phyloP scores from a whole-genome alignment of 2,797 vertebrate species.

The Hydrolagus colliei region DNA sequence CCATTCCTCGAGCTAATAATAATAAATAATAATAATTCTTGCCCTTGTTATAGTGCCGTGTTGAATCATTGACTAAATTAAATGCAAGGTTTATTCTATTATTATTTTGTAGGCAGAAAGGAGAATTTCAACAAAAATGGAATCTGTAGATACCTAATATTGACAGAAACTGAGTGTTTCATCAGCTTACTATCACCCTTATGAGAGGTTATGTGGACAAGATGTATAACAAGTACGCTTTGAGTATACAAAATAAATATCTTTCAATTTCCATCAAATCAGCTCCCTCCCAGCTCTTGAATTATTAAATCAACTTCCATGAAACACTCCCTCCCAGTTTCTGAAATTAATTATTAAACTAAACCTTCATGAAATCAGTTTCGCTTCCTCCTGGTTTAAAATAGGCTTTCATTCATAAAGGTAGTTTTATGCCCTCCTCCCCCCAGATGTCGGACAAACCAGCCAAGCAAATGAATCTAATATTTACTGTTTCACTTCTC shows the following conservation, averaged over 20 bases:
- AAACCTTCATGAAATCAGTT: slow-evolving; percentile 21
- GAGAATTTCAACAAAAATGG: background rate
- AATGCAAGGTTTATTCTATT: too few species aligned
- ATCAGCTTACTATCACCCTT: background rate
- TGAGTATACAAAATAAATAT: background rate
- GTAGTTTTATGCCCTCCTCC: slow-evolving; percentile 5
- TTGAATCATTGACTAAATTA: too few species aligned
- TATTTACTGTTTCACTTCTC: slow-evolving; percentile 33
- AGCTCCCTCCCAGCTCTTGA: background rate
- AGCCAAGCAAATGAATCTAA: slow-evolving; percentile 16
- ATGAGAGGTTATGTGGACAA: background rate
- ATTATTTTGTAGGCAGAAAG: too few species aligned
- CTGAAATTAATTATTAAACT: slow-evolving; percentile 6
- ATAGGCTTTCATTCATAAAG: slow-evolving; percentile 32
- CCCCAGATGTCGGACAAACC: slow-evolving; percentile 7
- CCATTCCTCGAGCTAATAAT: too few species aligned
- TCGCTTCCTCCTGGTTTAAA: slow-evolving; percentile 19
- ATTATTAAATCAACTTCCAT: slow-evolving; percentile 7
- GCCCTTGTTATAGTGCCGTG: too few species aligned
- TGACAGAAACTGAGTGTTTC: background rate
- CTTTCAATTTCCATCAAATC: background rate
- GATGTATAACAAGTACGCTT: background rate
- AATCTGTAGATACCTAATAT: background rate
- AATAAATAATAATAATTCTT: too few species aligned
- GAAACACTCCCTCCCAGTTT: background rate